These are phyloP conservation scores for Exocentrus adspersus DNA, from an alignment of 2,888 invertebrate genomes.

Conservation along the genomic window DNA sequence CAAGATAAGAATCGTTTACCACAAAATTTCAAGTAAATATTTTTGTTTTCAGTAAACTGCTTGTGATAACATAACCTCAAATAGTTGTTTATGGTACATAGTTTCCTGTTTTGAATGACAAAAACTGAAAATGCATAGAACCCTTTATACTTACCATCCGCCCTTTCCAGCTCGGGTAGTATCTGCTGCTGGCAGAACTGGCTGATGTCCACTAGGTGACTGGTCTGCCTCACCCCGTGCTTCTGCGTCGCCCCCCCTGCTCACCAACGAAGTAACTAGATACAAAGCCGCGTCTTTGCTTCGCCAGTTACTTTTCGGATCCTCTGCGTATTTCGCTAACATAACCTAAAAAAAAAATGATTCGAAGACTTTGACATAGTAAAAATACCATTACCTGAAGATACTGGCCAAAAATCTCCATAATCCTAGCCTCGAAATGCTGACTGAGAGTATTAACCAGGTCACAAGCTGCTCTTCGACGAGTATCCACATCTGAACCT, in stretches of 20 bases:
- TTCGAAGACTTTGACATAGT: background rate
- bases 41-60: background rate
- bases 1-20: too few species aligned
- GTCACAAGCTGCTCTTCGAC: constrained; percentile 96
- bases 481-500: constrained; percentile 97
- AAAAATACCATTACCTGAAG: constrained; percentile 71
- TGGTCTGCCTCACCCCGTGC: constrained; percentile 91
- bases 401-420: constrained; percentile 88
- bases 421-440: constrained; percentile 88
- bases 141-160: constrained; percentile 75
- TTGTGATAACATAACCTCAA: too few species aligned
- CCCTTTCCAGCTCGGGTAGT: constrained; percentile 82
- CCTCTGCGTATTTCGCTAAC: constrained; percentile 80
- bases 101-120: too few species aligned
- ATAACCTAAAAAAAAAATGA: constrained; percentile 67
- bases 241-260: constrained; percentile 88
- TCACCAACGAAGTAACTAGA: constrained; percentile 93
- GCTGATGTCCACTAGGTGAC: constrained; percentile 87
- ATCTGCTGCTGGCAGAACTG: constrained; percentile 92
- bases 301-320: constrained; percentile 85
- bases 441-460: constrained; percentile 90
- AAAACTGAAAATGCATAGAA: too few species aligned
- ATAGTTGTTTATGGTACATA: too few species aligned
- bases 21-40: background rate
- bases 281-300: constrained; percentile 96